phyloP scores from a whole-genome alignment of 2,113 vertebrate genomes.

The Ranitomeya variabilis region DNA sequence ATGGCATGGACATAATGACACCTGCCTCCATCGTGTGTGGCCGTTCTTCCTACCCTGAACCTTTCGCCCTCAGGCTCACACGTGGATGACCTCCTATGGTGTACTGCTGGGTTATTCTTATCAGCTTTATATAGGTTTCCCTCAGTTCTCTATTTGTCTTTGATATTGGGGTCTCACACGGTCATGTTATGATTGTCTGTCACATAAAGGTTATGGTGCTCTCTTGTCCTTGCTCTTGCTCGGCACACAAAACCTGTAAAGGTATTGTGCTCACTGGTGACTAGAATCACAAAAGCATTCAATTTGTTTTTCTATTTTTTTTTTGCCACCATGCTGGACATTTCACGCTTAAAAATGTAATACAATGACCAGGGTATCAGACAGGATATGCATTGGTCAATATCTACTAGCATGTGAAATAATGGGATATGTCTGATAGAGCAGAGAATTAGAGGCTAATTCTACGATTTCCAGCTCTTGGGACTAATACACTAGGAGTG shows the following conservation, averaged over 20 bases:
- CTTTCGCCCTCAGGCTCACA: background rate
- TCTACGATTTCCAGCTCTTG: background rate
- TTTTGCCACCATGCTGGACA: background rate
- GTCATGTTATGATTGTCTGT: background rate
- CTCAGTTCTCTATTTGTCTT: background rate
- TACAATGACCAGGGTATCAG: background rate
- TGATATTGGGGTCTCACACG: slow-evolving; percentile 5
- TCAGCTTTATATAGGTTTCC: background rate
- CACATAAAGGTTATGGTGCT: slow-evolving; percentile 4
- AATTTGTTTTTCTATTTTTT: background rate
- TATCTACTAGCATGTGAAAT: background rate
- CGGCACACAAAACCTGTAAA: background rate
- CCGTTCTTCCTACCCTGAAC: background rate
- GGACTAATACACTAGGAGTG: background rate
- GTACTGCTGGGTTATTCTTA: background rate
- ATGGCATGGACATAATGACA: background rate
- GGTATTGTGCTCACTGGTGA: background rate
- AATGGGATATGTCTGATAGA: background rate
- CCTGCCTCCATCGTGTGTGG: background rate
- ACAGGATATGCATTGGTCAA: background rate
- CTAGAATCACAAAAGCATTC: background rate
- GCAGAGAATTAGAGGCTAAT: background rate
- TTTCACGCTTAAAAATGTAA: background rate
- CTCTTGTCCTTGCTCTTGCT: background rate
- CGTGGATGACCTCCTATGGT: background rate